A percentile compares a stretch with the other conserved stretches of the same genome.
These are phyloP conservation scores for Prunella strophiata DNA, from an alignment of 2,797 vertebrate genomes.

Conservation along the genomic window DNA sequence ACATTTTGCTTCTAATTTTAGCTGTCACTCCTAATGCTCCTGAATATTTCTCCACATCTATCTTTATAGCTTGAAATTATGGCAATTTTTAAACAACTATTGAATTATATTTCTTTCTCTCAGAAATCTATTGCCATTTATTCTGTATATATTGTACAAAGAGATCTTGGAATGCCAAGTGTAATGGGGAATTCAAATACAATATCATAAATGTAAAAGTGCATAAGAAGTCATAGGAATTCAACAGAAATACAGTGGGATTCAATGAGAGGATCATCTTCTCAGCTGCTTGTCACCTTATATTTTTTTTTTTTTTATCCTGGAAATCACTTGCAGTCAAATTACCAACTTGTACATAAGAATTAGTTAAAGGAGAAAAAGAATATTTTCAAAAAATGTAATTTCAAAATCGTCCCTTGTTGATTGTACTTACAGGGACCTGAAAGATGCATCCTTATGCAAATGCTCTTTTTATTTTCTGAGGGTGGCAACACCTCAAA, in stretches of 20 bases:
- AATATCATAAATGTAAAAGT: not conserved
- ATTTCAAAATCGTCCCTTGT: not conserved
- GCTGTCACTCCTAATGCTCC: not conserved
- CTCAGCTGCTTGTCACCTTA: not conserved
- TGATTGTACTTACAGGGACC: not conserved
- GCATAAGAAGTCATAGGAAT: not conserved
- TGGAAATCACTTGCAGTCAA: not conserved
- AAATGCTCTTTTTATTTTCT: not conserved
- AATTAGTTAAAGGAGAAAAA: not conserved
- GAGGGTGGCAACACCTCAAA: not conserved
- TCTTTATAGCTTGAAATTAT: conserved; percentile 2
- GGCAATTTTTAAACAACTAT: not conserved
- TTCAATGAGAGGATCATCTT: not conserved
- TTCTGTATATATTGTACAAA: not conserved
- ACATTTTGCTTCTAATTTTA: conserved; percentile 8
- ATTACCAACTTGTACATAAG: not conserved
- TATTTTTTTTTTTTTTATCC: not conserved
- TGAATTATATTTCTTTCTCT: conserved; percentile 1
- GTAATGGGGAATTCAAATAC: not conserved
- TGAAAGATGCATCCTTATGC: not conserved
- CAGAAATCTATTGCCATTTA: not conserved
- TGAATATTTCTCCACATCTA: conserved; percentile 3
- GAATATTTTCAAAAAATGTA: not conserved
- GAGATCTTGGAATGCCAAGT: not conserved
- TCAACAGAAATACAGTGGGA: not conserved